These are phyloP conservation scores for Hippasteria phrygiana DNA, from an alignment of 53 echinoderm and acorn worm genomes.

Conservation along the genomic window DNA sequence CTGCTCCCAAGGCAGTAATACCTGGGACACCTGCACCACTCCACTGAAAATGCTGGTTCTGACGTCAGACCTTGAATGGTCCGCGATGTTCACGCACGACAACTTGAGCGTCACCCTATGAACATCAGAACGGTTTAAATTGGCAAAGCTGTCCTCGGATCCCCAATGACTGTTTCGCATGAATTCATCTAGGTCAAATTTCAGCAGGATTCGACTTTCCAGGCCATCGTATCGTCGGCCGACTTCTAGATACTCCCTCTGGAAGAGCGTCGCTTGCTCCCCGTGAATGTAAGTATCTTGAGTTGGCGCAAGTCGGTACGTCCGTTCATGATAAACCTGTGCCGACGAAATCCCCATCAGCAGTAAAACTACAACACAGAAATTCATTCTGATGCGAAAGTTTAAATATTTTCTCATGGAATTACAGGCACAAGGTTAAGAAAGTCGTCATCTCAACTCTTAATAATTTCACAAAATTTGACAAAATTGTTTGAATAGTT, in stretches of 20 bases:
- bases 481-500: no score
- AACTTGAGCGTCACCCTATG: conserved; percentile 35
- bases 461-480: no score
- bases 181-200: conserved; percentile 47
- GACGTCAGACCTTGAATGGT: not conserved
- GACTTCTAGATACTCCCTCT: conserved; percentile 46
- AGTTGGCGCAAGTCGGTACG: conserved; percentile 39
- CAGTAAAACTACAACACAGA: conserved; percentile 2
- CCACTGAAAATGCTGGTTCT: conserved; percentile 21
- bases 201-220: conserved; percentile 55
- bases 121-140: conserved; percentile 32
- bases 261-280: conserved; percentile 14
- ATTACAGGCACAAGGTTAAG: not conserved
- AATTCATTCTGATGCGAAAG: not conserved
- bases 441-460: not conserved
- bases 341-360: conserved; percentile 42
- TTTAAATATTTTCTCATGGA: not conserved
- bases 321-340: conserved; percentile 30
- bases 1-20: conserved; percentile 40
- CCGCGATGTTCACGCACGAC: conserved; percentile 30
- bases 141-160: conserved; percentile 21
- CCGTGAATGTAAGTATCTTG: conserved; percentile 66
- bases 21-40: conserved; percentile 23
- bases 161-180: conserved; percentile 49
- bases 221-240: conserved; percentile 40